Evolutionary conservation across 2,888 invertebrate genomes (phyloP).

Genomic region (Cheilosia variabilis): DNA sequence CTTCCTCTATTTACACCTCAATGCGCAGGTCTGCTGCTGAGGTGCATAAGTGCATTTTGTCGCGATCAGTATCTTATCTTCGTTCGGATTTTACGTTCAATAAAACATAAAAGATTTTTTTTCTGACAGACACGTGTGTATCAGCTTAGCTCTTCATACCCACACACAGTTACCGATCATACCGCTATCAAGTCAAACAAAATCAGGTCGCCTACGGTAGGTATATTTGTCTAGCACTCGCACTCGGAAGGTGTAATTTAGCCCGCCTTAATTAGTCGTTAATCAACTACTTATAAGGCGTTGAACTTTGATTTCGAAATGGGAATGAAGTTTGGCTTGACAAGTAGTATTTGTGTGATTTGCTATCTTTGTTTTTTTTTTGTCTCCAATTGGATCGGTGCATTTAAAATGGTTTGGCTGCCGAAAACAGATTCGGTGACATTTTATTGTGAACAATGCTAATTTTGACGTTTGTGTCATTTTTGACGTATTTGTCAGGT

Average conservation of each 20-base stretch:
- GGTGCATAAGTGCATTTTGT: too few species aligned
- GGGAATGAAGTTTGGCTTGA: slow-evolving; percentile 10
- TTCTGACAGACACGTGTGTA: background rate
- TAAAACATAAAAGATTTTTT: background rate
- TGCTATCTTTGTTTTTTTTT: background rate
- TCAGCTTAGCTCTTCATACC: background rate
- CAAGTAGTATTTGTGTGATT: background rate
- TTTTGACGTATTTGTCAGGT: too few species aligned
- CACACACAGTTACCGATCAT: background rate
- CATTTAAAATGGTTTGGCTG: background rate
- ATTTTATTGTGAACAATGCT: too few species aligned
- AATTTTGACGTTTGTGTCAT: too few species aligned
- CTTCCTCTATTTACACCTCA: too few species aligned
- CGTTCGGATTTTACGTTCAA: background rate
- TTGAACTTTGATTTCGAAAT: slow-evolving; percentile 15
- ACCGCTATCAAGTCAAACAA: background rate
- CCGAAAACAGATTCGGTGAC: background rate
- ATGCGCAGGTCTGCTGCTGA: too few species aligned
- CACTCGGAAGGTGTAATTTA: background rate
- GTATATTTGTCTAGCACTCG: slow-evolving; percentile 6
- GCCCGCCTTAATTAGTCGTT: slow-evolving; percentile 2
- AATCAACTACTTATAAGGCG: slow-evolving; percentile 16
- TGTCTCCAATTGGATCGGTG: background rate
- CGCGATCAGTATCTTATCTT: background rate
- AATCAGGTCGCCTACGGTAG: slow-evolving; percentile 26